Percentiles rank a stretch among this genome's conserved stretches.
These are phyloP conservation scores for Idaea dimidiata DNA, from an alignment of 2,888 invertebrate species.

Conservation along the genomic window DNA sequence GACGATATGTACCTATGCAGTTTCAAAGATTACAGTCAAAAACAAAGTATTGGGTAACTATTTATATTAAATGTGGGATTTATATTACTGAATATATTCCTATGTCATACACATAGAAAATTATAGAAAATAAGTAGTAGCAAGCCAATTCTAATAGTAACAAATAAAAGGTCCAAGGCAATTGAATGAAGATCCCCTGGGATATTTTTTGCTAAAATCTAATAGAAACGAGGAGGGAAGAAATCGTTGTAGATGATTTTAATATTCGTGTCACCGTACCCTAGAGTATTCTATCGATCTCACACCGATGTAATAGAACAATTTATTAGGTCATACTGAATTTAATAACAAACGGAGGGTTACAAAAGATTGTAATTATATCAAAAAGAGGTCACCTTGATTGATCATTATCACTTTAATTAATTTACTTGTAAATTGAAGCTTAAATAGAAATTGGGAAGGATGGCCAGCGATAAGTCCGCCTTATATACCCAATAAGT, in stretches of 20 bases:
- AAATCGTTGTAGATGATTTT: slow-evolving; percentile 63
- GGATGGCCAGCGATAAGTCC: no score
- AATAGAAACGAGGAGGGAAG: slow-evolving; percentile 53
- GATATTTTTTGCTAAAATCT: slow-evolving; percentile 59
- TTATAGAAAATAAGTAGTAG: slow-evolving; percentile 28
- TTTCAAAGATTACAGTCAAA: no score
- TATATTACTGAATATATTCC: background rate
- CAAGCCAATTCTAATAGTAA: slow-evolving; percentile 38
- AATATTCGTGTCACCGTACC: slow-evolving; percentile 66
- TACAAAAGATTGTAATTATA: background rate
- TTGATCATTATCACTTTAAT: background rate
- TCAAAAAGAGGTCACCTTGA: background rate
- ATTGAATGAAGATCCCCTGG: slow-evolving; percentile 68
- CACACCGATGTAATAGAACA: slow-evolving; percentile 38
- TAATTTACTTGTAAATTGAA: background rate
- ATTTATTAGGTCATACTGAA: slow-evolving; percentile 49
- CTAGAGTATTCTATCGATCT: slow-evolving; percentile 49
- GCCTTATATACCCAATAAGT: no score
- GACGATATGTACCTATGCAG: no score
- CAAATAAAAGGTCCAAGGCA: slow-evolving; percentile 52
- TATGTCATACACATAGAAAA: slow-evolving; percentile 5
- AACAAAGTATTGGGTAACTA: no score
- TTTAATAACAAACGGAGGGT: slow-evolving; percentile 9
- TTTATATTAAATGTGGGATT: background rate
- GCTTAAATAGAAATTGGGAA: background rate